A percentile compares a stretch with the other conserved stretches of the same genome.
Evolutionary conservation across 1,140 invertebrate genomes (phyloP).

Genomic region (Bombus pascuorum): DNA sequence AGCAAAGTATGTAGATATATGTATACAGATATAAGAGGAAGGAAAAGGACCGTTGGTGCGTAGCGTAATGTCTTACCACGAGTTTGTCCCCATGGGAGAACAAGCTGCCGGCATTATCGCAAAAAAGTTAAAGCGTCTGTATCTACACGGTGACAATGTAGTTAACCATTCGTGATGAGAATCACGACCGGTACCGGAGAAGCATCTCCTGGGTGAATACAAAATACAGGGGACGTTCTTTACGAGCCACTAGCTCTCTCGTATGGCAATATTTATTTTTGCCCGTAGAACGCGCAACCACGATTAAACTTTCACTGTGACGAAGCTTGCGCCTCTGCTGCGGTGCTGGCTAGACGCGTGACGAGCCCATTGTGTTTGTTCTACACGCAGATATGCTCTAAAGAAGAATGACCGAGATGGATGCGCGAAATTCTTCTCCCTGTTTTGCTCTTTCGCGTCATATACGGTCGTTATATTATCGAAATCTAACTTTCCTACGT

Average conservation of each 20-base stretch:
- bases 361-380: background rate
- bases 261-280: slow-evolving; percentile 42
- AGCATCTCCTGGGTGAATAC: slow-evolving; percentile 32
- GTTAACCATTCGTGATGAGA: slow-evolving; percentile 41
- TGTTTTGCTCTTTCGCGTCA: background rate
- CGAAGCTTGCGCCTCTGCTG: background rate
- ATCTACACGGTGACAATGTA: slow-evolving; percentile 42
- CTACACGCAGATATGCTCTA: background rate
- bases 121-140: slow-evolving; percentile 20
- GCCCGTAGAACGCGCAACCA: slow-evolving; percentile 18
- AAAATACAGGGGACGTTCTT: slow-evolving; percentile 22
- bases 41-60: background rate
- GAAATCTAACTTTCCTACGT: background rate
- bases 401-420: slow-evolving; percentile 4
- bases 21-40: background rate
- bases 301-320: slow-evolving; percentile 37
- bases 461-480: too few relatives aligned
- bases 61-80: slow-evolving; percentile 3
- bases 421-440: background rate
- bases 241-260: slow-evolving; percentile 31
- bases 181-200: slow-evolving; percentile 3
- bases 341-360: background rate
- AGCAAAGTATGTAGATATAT: too few relatives aligned
- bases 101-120: slow-evolving; percentile 25
- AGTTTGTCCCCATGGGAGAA: slow-evolving; percentile 25